Evolutionary conservation across 2,113 vertebrate genomes (phyloP).

Genomic region (Ceyx cyanopectus): DNA sequence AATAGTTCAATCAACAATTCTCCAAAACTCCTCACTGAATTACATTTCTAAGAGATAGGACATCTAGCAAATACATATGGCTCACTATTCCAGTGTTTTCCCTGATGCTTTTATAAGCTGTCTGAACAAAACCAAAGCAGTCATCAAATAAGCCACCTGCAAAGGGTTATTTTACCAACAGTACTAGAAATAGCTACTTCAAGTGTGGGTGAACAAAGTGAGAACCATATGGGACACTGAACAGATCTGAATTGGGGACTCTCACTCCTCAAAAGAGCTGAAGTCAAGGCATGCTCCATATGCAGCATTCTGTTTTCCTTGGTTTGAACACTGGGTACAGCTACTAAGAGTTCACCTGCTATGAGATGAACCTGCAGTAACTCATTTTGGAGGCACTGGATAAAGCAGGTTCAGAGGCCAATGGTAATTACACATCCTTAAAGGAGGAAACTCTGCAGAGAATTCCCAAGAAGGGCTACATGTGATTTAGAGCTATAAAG

Average conservation of each 20-base stretch:
- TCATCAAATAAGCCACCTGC: constrained; percentile 52
- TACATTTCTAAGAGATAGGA: neutral
- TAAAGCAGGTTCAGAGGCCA: constrained; percentile 34
- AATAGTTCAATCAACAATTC: neutral
- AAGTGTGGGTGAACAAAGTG: constrained; percentile 63
- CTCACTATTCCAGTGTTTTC: constrained; percentile 10
- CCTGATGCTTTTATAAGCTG: constrained; percentile 11
- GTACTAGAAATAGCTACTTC: constrained; percentile 46
- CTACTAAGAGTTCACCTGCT: neutral
- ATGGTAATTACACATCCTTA: neutral
- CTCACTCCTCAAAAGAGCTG: constrained; percentile 6
- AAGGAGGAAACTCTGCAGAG: constrained; percentile 15
- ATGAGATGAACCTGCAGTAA: neutral
- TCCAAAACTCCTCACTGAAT: neutral
- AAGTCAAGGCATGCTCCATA: constrained; percentile 34
- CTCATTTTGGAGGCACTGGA: neutral
- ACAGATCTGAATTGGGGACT: constrained; percentile 37
- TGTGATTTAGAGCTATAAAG: neutral
- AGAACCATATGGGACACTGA: constrained; percentile 2
- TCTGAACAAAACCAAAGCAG: constrained; percentile 11
- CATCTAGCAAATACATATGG: neutral
- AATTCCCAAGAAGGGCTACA: neutral
- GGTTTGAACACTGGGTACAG: neutral
- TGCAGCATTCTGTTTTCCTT: constrained; percentile 38
- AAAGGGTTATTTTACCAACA: constrained; percentile 55